Conservation (phyloP, 2,888 invertebrate genomes). For the Trisateles emortualis region DNA sequence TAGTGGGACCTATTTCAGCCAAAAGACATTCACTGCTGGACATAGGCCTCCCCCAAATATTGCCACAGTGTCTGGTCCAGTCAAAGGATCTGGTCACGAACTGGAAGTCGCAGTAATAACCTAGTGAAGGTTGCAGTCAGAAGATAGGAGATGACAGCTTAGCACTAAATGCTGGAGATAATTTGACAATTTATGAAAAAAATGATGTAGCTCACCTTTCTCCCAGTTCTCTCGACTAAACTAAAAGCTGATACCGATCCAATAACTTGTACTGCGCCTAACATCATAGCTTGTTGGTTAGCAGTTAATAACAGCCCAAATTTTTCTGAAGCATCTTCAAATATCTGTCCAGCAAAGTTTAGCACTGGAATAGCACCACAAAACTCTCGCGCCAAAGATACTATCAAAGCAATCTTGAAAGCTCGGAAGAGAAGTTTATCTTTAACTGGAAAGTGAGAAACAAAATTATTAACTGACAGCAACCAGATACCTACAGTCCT, state of each 20-base stretch:
- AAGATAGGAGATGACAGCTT: too few species aligned
- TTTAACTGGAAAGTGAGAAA: constrained; percentile 58
- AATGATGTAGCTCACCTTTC: constrained; percentile 65
- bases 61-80: too few species aligned
- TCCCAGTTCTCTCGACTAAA: constrained; percentile 71
- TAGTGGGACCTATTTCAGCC: too few species aligned
- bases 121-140: too few species aligned
- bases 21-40: too few species aligned
- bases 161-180: too few species aligned
- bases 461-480: neutral
- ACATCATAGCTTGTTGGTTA: constrained; percentile 79
- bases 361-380: constrained; percentile 76
- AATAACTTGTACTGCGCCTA: constrained; percentile 73
- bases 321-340: constrained; percentile 63
- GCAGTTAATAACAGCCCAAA: constrained; percentile 62
- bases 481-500: too few species aligned
- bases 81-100: too few species aligned
- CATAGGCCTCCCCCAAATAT: too few species aligned
- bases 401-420: constrained; percentile 67
- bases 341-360: constrained; percentile 79
- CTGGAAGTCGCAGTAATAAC: too few species aligned
- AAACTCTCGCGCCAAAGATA: constrained; percentile 67
- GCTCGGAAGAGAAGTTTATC: constrained; percentile 72
- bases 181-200: neutral
- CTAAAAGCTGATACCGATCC: constrained; percentile 71